Base-by-base conservation (phyloP, 2,797 vertebrate species). In the Gastrophryne carolinensis region DNA sequence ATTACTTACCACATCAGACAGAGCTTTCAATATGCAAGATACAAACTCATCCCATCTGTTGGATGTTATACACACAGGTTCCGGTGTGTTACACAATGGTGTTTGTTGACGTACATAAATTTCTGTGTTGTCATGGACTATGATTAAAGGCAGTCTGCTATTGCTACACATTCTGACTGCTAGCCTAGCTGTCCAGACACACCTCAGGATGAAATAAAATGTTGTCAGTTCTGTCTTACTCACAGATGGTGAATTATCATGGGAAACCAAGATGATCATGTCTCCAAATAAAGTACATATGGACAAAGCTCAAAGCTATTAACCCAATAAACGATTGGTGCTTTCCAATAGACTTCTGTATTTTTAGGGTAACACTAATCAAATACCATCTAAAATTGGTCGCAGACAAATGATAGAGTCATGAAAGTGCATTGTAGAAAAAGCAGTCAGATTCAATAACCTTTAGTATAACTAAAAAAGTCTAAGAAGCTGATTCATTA, bases 51-150 rank as follows among this genome's bases (percentile, higher is more conserved):
- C 84, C 41, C 80, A 84, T 84, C 80, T 82, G 80, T 75, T 82
- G 83, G 81, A 83, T 80, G 80, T 85, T 86, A 83, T 81, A 82
- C 63, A 67, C 81, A 78, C 69, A 66, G 12, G 70, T 80, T 85
- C 84, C 83, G 84, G 84, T 80, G 80, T 85, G 80, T 61, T 80
- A 72, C 81, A 82, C 66, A 73, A 70, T 9, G 70, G 81, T 87
- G 84, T 80, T 77, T 75, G 80, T 76, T 75, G 82, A 65, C 29
- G 73, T 8, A 81, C 79, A 79, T 75, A 84, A 62, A 82, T 0
- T 76, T 58, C 85, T 85, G 83, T 71, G 10, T 13, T 61, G 64
- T 67, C 49, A 39, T 24, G n/a, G 11, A 37, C 64, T 52, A 12
- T 53, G 47, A 52, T 66, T 32, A 54, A 37, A 17, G 21, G 66